Evolutionary conservation across 2,113 vertebrate species (phyloP), one percentile per base, ranked within the genome.

Genomic region (Pangasianodon hypophthalmus): DNA sequence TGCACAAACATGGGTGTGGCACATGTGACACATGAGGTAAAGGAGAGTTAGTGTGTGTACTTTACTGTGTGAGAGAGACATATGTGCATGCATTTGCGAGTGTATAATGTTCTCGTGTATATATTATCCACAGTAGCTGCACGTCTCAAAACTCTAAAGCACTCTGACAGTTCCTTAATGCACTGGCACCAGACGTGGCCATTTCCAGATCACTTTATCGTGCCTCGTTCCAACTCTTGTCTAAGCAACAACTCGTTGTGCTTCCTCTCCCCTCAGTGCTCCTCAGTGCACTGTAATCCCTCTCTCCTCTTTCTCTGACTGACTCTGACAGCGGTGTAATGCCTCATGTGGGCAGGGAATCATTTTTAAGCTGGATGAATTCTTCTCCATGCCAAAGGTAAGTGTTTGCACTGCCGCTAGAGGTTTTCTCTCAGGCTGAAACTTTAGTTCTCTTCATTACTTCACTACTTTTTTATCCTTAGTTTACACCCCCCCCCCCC

Each of bases 1-100:
- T 96, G 96, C 96, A 96, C 96, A 97, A 96, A 97, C 83, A 96
- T 96, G 95, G 94, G 94, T 96, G 95, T 96, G 94, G 48, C 90
- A 89, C 56, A 44, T 84, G 24, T 84, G 84, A 84, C 48, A 41
- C 91, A 85, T 77, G 88, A 90, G 90, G 54, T 92, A 90, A 93
- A 89, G 92, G 73, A 80, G 75, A 81, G 73, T 92, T 82, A 89
- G 90, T 88, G 83, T 52, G 86, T 84, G 56, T 84, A 37, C 81
- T 56, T 41, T 58, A 58, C 52, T 29, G 82, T 84, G 82, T 46
- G 92, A 91, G 90, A 81, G 62, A 62, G 80, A 83, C 86, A 60
- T 58, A 71, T 89, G 86, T 64, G 46, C 77, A 41, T 54, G 56
- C 14, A 75, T 84, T 82, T 64, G 85, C 21, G 48, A 85, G 88